phyloP scores from a whole-genome alignment of 2,113 vertebrate genomes.

The Sinocyclocheilus grahami region DNA sequence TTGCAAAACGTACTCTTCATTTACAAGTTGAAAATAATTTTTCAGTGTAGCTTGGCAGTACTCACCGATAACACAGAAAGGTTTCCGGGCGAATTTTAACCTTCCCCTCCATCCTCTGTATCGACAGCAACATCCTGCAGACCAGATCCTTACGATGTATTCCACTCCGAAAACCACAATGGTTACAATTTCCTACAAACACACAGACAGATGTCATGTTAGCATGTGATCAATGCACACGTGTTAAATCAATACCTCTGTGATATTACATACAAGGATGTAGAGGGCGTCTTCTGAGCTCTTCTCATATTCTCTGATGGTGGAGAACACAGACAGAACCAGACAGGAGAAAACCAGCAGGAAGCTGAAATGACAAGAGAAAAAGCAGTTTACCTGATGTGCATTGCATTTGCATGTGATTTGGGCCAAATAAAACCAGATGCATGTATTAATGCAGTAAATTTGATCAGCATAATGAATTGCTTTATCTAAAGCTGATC shows the following conservation, averaged over 20 bases:
- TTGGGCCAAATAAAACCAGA: neutral
- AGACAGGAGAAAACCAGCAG: slow-evolving; percentile 97
- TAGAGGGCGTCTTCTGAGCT: slow-evolving; percentile 96
- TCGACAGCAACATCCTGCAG: slow-evolving; percentile 92
- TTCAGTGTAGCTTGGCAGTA: too few species aligned
- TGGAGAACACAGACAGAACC: slow-evolving; percentile 95
- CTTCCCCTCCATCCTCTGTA: slow-evolving; percentile 94
- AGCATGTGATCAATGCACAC: neutral
- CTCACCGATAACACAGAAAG: slow-evolving; percentile 97
- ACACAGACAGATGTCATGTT: neutral
- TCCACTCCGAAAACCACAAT: slow-evolving; percentile 98
- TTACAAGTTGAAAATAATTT: too few species aligned
- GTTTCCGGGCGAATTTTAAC: slow-evolving; percentile 93
- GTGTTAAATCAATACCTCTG: neutral
- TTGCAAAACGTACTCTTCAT: too few species aligned
- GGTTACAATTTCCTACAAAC: slow-evolving; percentile 91
- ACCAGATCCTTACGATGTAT: slow-evolving; percentile 97
- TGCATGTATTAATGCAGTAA: neutral
- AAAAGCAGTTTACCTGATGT: neutral
- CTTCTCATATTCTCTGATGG: slow-evolving; percentile 96
- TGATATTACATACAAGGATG: slow-evolving; percentile 83
- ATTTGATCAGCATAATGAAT: neutral
- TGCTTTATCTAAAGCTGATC: neutral
- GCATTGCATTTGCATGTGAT: neutral
- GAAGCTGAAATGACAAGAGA: slow-evolving; percentile 76